A percentile compares a stretch with the other conserved stretches of the same genome.
phyloP scores from a whole-genome alignment of 2,888 invertebrate species.

The Embidobia sp. region DNA sequence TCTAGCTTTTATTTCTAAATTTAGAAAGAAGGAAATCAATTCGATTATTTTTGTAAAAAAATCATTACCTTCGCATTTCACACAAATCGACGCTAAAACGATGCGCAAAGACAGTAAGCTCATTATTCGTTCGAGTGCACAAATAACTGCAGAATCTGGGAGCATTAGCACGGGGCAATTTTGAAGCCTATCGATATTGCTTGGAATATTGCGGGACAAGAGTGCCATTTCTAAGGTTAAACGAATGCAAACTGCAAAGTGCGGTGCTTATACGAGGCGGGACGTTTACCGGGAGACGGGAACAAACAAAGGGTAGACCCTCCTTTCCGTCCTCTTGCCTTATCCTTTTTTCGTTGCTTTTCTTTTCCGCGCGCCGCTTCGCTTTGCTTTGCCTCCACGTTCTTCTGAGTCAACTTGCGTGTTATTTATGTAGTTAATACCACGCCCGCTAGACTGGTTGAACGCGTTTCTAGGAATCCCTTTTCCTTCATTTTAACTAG shows the following conservation, averaged over 20 bases:
- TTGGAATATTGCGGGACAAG: conserved; percentile 43
- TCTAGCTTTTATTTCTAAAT: too few species aligned
- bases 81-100: neutral
- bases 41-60: too few species aligned
- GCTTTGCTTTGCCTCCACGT: conserved; percentile 54
- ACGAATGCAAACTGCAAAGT: conserved; percentile 68
- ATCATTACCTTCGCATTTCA: too few species aligned
- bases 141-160: conserved; percentile 4
- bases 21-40: too few species aligned
- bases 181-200: conserved; percentile 50
- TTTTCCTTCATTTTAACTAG: conserved; percentile 59
- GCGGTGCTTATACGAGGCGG: conserved; percentile 55
- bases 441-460: conserved; percentile 73
- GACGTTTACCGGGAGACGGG: too few species aligned
- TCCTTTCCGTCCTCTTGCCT: conserved; percentile 59
- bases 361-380: conserved; percentile 51
- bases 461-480: conserved; percentile 73
- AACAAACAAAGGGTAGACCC: conserved; percentile 62
- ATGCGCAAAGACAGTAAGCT: too few species aligned
- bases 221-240: conserved; percentile 66
- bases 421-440: conserved; percentile 78
- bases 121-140: conserved; percentile 3
- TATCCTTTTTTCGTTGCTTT: conserved; percentile 56
- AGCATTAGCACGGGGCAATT: conserved; percentile 32
- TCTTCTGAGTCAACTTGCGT: conserved; percentile 66